These are phyloP conservation scores for Antedon mediterranea DNA, from an alignment of 53 echinoderm and acorn worm species.

Conservation along the genomic window DNA sequence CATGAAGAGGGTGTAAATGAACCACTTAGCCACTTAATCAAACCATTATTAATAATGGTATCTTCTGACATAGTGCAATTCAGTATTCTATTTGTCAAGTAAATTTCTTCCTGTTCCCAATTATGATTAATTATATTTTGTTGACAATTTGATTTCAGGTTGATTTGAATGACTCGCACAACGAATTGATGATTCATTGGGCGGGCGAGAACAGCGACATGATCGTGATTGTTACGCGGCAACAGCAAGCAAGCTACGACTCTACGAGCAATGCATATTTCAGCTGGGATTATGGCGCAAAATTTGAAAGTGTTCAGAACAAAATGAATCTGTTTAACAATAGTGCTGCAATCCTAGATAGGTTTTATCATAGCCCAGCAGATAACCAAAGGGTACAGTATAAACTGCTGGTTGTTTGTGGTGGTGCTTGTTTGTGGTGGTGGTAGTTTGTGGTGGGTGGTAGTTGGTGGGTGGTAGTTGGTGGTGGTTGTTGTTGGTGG, in stretches of 20 bases:
- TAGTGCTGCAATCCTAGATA: slow-evolving; percentile 28
- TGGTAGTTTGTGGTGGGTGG: too few species aligned
- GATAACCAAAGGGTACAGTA: slow-evolving; percentile 51
- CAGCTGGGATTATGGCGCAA: slow-evolving; percentile 55
- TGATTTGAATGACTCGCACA: slow-evolving; percentile 61
- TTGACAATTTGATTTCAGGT: slow-evolving; percentile 16
- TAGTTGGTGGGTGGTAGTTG: too few species aligned
- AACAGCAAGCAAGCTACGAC: slow-evolving; percentile 4
- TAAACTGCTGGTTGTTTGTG: too few species aligned
- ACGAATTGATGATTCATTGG: slow-evolving; percentile 96
- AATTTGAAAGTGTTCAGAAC: slow-evolving; percentile 28
- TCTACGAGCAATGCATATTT: slow-evolving; percentile 52
- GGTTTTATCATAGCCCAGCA: slow-evolving; percentile 77
- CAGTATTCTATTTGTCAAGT: too few species aligned
- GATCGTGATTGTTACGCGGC: slow-evolving; percentile 74
- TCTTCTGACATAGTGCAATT: too few species aligned
- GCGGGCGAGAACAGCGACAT: slow-evolving; percentile 54
- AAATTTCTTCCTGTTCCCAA: too few species aligned
- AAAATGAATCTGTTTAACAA: background rate
- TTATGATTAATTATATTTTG: background rate
- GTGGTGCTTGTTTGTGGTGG: too few species aligned
- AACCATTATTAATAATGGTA: too few species aligned
- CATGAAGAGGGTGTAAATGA: too few species aligned
- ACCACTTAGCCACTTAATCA: too few species aligned
- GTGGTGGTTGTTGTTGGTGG: too few species aligned